phyloP scores from a whole-genome alignment of 2,113 vertebrate species.

The Uria aalge region DNA sequence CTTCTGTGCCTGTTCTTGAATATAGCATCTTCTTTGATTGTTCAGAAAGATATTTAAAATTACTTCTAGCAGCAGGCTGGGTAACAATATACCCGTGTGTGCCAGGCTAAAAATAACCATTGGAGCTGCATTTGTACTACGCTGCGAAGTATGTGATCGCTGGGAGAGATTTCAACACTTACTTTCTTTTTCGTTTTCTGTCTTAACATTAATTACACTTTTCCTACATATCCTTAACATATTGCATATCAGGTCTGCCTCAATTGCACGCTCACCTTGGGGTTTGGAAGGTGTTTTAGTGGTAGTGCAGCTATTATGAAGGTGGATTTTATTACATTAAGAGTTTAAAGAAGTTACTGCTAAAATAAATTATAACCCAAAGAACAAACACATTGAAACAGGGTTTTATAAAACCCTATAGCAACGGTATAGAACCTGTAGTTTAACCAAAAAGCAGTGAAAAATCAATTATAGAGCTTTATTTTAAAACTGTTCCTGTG shows the following conservation, averaged over 20 bases:
- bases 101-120: slow-evolving; percentile 58
- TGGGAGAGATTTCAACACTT: slow-evolving; percentile 52
- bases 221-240: neutral
- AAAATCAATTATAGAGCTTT: neutral
- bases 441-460: neutral
- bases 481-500: neutral
- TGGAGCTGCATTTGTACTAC: slow-evolving; percentile 18
- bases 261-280: neutral
- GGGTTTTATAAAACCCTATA: neutral
- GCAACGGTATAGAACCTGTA: neutral
- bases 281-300: neutral
- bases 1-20: slow-evolving; percentile 40
- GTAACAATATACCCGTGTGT: slow-evolving; percentile 49
- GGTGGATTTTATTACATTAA: neutral
- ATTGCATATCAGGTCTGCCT: neutral
- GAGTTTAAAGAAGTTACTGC: neutral
- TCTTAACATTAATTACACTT: slow-evolving; percentile 48
- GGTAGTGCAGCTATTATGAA: neutral
- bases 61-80: slow-evolving; percentile 53
- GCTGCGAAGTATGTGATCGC: slow-evolving; percentile 16
- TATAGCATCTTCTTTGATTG: slow-evolving; percentile 35
- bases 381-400: neutral
- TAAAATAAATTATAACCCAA: neutral
- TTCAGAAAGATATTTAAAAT: slow-evolving; percentile 59
- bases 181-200: neutral